A percentile compares a stretch with the other conserved stretches of the same genome.
Evolutionary conservation across 2,797 vertebrate genomes (phyloP).

Genomic region (Cuculus canorus): DNA sequence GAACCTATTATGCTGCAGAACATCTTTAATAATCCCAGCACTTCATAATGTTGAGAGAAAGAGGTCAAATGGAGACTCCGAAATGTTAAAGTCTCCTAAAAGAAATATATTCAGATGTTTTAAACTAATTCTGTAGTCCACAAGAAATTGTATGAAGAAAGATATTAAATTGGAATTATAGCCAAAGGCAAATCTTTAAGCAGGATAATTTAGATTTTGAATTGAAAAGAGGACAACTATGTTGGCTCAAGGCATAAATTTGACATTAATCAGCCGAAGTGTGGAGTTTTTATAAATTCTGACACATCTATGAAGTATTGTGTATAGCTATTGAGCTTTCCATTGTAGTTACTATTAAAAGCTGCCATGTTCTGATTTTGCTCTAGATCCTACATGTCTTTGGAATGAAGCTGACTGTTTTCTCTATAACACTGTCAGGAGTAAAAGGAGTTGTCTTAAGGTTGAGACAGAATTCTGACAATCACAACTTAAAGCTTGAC

Average conservation of each 20-base stretch:
- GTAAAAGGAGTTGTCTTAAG: background rate
- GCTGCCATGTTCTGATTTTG: background rate
- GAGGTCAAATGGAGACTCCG: background rate
- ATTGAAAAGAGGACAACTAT: background rate
- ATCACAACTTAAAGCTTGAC: background rate
- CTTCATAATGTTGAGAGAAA: background rate
- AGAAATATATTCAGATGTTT: background rate
- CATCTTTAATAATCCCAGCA: background rate
- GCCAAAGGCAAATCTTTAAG: slow-evolving; percentile 32
- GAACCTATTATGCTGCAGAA: background rate
- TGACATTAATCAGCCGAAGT: slow-evolving; percentile 5
- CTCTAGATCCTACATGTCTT: background rate
- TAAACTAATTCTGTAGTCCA: background rate
- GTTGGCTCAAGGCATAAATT: slow-evolving; percentile 9
- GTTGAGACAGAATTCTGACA: background rate
- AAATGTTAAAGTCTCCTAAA: background rate
- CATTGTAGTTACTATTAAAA: background rate
- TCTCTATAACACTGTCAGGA: background rate
- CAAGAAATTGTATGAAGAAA: background rate
- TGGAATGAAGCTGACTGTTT: background rate
- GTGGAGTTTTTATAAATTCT: background rate
- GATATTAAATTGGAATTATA: slow-evolving; percentile 11
- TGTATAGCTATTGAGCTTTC: background rate
- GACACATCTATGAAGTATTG: background rate
- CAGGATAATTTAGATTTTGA: slow-evolving; percentile 24